These are phyloP conservation scores for Dorcus hopei DNA, from an alignment of 2,888 invertebrate genomes.

Conservation along the genomic window DNA sequence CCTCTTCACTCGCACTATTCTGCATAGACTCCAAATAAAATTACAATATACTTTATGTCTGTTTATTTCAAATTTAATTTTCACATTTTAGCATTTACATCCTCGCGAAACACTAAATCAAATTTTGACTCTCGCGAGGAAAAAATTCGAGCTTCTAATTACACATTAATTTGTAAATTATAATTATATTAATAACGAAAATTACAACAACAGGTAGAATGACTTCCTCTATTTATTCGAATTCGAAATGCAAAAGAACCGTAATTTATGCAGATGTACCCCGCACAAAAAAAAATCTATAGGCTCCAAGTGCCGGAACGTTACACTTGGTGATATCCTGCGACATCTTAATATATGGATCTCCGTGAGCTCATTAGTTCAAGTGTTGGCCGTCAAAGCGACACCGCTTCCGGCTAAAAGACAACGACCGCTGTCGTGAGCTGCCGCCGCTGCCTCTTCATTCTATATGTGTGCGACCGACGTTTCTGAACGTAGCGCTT, in stretches of 20 bases:
- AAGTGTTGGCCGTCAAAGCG: constrained; percentile 40
- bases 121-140: background rate
- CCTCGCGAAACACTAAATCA: constrained; percentile 9
- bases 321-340: constrained; percentile 33
- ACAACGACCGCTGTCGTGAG: constrained; percentile 38
- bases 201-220: background rate
- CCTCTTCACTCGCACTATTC: constrained; percentile 27
- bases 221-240: background rate
- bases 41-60: constrained; percentile 42
- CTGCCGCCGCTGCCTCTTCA: constrained; percentile 22
- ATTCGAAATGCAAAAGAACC: constrained; percentile 15
- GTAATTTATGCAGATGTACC: constrained; percentile 20
- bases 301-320: constrained; percentile 29
- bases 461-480: background rate
- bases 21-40: constrained; percentile 35
- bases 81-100: constrained; percentile 20
- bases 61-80: constrained; percentile 43
- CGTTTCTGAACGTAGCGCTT: background rate
- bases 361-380: constrained; percentile 39
- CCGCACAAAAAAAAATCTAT: constrained; percentile 19
- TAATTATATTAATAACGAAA: background rate
- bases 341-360: constrained; percentile 37
- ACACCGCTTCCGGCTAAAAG: constrained; percentile 39
- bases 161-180: background rate
- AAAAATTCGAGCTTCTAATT: background rate